phyloP scores from a whole-genome alignment of 2,797 vertebrate genomes.

The Thamnophis elegans region DNA sequence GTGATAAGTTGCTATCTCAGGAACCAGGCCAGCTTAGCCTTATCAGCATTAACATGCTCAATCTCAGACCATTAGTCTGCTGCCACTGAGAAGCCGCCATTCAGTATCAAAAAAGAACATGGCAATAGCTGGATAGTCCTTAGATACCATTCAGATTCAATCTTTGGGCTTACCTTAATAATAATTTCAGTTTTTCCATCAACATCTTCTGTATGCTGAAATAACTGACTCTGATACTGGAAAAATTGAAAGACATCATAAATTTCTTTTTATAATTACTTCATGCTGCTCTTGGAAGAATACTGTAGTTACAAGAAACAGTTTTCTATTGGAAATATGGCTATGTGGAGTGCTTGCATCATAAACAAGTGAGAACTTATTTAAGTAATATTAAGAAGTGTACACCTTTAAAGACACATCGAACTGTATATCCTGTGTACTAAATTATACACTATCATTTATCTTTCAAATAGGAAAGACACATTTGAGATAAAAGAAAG shows the following conservation, averaged over 20 bases:
- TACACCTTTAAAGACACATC: background rate
- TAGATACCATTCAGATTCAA: background rate
- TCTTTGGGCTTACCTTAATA: conserved; percentile 76
- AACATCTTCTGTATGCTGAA: conserved; percentile 79
- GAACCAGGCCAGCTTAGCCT: background rate
- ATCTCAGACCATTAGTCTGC: background rate
- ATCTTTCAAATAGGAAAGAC: background rate
- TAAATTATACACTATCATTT: background rate
- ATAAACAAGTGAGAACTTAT: background rate
- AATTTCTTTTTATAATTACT: rapidly evolving
- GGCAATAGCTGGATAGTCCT: background rate
- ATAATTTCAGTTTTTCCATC: conserved; percentile 87
- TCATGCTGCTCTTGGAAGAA: background rate
- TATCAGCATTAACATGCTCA: background rate
- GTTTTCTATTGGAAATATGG: background rate
- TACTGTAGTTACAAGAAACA: background rate
- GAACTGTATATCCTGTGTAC: background rate
- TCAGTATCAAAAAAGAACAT: background rate
- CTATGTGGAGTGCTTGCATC: background rate
- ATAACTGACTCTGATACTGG: conserved; percentile 80
- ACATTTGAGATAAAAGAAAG: background rate
- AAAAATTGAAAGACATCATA: conserved; percentile 44
- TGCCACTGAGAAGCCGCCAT: background rate
- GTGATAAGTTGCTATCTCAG: background rate
- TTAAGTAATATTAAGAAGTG: background rate